Percentiles rank a stretch among this genome's conserved stretches.
These are phyloP conservation scores for Brachypodius melanocephalos DNA, from an alignment of 2,113 vertebrate genomes.

Conservation along the genomic window DNA sequence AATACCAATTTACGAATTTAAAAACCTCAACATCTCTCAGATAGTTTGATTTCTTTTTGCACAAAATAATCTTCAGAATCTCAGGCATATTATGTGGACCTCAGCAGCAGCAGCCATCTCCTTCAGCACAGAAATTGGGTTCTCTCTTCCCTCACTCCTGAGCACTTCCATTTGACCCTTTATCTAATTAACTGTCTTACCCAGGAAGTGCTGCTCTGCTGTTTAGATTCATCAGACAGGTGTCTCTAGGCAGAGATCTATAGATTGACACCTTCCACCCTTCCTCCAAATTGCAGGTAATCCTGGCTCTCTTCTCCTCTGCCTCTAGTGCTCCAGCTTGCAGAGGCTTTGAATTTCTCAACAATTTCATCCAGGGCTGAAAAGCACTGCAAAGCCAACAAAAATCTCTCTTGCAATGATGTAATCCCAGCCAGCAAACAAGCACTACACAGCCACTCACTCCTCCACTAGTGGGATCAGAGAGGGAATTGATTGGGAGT, in stretches of 20 bases:
- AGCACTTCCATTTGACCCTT: neutral
- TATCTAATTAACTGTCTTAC: neutral
- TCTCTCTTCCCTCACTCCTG: neutral
- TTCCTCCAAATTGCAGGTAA: neutral
- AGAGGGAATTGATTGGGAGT: neutral
- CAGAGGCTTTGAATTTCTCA: neutral
- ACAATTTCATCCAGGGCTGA: neutral
- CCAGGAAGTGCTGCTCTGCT: neutral
- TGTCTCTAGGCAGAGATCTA: neutral
- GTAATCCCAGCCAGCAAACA: neutral
- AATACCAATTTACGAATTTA: neutral
- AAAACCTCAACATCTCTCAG: neutral
- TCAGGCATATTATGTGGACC: fast-evolving
- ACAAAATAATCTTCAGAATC: neutral
- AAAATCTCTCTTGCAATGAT: neutral
- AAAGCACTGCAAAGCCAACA: neutral
- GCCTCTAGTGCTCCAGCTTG: neutral
- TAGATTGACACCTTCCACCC: neutral
- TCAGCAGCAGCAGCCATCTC: neutral
- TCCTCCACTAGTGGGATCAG: neutral
- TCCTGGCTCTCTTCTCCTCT: neutral
- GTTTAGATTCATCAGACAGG: neutral
- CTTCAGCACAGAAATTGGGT: neutral
- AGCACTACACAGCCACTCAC: fast-evolving
- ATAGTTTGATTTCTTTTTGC: neutral